phyloP scores from a whole-genome alignment of 2,888 invertebrate species.

The Caenorhabditis zanzibari region DNA sequence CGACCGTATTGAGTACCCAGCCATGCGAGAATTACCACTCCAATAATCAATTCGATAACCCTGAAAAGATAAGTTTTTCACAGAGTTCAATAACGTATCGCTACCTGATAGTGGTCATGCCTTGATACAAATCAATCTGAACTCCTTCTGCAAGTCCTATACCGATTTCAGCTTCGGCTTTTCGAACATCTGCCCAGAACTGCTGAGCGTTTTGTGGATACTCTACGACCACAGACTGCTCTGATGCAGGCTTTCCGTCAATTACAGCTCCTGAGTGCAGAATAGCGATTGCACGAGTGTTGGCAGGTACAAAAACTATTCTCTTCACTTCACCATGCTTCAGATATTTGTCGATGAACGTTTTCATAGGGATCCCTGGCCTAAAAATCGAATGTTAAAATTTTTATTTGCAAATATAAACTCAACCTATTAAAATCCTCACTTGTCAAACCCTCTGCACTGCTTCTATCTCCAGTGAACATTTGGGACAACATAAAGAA shows the following conservation, averaged over 20 bases:
- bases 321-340: constrained; percentile 72
- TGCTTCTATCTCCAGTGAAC: constrained; percentile 66
- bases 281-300: constrained; percentile 70
- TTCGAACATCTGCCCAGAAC: constrained; percentile 75
- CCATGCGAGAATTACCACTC: constrained; percentile 72
- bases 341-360: constrained; percentile 70
- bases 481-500: constrained; percentile 68
- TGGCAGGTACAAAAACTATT: constrained; percentile 70
- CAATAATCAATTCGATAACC: constrained; percentile 72
- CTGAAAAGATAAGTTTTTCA: constrained; percentile 60
- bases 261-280: constrained; percentile 74
- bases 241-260: constrained; percentile 54
- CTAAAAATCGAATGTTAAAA: constrained; percentile 34
- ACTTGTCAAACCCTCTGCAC: constrained; percentile 56
- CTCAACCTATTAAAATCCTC: constrained; percentile 66
- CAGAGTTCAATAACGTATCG: neutral
- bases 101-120: constrained; percentile 66
- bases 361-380: constrained; percentile 67
- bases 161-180: constrained; percentile 71
- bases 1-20: constrained; percentile 76
- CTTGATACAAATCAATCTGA: constrained; percentile 69
- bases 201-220: constrained; percentile 70
- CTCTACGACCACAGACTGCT: constrained; percentile 65
- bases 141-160: constrained; percentile 73
- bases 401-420: neutral